phyloP scores from a whole-genome alignment of 2,113 vertebrate genomes.

The Lagopus leucura region DNA sequence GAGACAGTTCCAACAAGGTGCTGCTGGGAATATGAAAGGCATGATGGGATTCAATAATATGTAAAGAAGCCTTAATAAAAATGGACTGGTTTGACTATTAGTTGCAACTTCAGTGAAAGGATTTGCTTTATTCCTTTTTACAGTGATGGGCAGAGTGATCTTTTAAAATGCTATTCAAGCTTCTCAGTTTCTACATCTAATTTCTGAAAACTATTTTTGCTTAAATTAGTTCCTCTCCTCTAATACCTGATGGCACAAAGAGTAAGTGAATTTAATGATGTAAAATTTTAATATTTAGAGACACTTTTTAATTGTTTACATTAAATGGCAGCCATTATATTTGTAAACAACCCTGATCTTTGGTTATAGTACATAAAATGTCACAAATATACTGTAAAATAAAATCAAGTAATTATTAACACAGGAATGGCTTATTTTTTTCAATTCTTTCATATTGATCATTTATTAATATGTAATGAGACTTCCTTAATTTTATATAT shows the following conservation, averaged over 20 bases:
- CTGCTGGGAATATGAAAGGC: constrained; percentile 99
- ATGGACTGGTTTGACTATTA: constrained; percentile 72
- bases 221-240: constrained; percentile 71
- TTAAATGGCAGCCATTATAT: constrained; percentile 78
- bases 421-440: not conserved
- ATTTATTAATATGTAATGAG: not conserved
- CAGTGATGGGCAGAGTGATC: constrained; percentile 33
- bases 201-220: constrained; percentile 79
- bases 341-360: constrained; percentile 78
- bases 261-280: constrained; percentile 75
- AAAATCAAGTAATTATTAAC: constrained; percentile 80
- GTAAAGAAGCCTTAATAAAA: constrained; percentile 87
- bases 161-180: constrained; percentile 61
- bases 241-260: constrained; percentile 71
- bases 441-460: not conserved
- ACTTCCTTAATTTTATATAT: not conserved
- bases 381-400: constrained; percentile 83
- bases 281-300: constrained; percentile 82
- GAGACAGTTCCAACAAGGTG: constrained; percentile 98
- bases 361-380: constrained; percentile 77
- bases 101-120: constrained; percentile 71
- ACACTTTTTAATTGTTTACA: constrained; percentile 80
- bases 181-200: constrained; percentile 72
- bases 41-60: constrained; percentile 99
- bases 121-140: constrained; percentile 76